A percentile compares a stretch with the other conserved stretches of the same genome.
Evolutionary conservation across 2,113 vertebrate species (phyloP).

Genomic region (Corythornis cristatus): DNA sequence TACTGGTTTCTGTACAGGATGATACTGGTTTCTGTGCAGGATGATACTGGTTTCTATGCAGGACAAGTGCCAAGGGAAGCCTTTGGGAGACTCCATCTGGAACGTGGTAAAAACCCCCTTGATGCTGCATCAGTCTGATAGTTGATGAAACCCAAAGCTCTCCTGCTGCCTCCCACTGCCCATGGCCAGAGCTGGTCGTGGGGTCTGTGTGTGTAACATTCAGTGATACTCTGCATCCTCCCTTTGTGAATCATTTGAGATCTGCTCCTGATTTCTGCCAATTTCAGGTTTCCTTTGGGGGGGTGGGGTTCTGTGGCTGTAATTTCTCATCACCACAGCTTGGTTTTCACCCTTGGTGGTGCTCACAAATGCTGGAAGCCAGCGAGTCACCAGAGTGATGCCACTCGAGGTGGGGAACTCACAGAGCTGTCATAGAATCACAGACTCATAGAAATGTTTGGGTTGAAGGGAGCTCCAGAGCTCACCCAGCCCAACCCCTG

Average conservation of each 20-base stretch:
- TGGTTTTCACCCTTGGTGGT: accelerated
- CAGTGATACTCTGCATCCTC: background rate
- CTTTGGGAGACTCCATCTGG: accelerated
- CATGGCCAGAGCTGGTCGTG: background rate
- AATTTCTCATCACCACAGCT: background rate
- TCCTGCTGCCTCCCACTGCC: background rate
- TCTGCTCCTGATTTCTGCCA: background rate
- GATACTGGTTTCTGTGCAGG: background rate
- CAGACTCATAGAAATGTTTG: too few species aligned
- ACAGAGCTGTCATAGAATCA: background rate
- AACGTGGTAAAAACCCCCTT: background rate
- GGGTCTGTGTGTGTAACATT: background rate
- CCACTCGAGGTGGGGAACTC: background rate
- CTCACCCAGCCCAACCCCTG: too few species aligned
- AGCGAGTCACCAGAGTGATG: background rate
- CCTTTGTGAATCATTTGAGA: background rate
- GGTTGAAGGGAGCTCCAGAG: too few species aligned
- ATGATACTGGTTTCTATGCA: accelerated
- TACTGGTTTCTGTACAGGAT: background rate
- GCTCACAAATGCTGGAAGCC: background rate
- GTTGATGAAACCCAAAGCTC: background rate
- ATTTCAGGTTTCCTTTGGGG: background rate
- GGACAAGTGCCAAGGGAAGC: background rate
- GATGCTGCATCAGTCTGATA: background rate
- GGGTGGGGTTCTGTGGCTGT: background rate